Conservation (phyloP, 2,888 invertebrate genomes). For the Calliphora vomitoria region DNA sequence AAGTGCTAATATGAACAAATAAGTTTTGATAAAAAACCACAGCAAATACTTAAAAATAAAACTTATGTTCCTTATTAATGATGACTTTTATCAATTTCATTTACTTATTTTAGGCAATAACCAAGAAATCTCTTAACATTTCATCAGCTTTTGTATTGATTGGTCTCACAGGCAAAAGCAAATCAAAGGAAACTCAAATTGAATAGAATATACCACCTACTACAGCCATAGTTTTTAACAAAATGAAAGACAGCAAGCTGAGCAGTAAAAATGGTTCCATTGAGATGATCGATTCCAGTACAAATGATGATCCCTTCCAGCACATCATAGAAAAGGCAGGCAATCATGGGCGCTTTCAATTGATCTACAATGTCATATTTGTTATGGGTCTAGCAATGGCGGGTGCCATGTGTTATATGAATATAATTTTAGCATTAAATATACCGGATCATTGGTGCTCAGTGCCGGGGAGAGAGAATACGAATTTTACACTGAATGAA, state of each 20-base stretch:
- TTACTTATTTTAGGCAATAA: constrained; percentile 7
- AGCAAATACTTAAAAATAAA: not conserved
- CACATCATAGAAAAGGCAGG: constrained; percentile 85
- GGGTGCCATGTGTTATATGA: constrained; percentile 86
- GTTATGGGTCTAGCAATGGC: constrained; percentile 85
- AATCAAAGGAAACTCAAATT: too few species aligned
- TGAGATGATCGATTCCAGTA: constrained; percentile 42
- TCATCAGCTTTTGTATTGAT: too few species aligned
- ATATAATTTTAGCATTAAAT: constrained; percentile 86
- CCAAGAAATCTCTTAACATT: not conserved
- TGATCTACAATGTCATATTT: constrained; percentile 85
- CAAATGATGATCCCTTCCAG: constrained; percentile 85
- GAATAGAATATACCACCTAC: too few species aligned
- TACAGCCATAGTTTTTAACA: not conserved
- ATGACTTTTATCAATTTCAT: not conserved
- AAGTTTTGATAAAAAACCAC: not conserved
- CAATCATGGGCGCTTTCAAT: constrained; percentile 86
- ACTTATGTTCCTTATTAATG: not conserved
- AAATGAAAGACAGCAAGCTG: constrained; percentile 62
- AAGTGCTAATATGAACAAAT: too few species aligned
- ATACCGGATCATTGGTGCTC: constrained; percentile 87
- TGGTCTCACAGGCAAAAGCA: too few species aligned
- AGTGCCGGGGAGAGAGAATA: constrained; percentile 85
- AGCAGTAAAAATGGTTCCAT: constrained; percentile 39
- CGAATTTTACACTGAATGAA: constrained; percentile 84